Conservation (phyloP, 2,113 vertebrate genomes). For the Mastomys natalensis region DNA sequence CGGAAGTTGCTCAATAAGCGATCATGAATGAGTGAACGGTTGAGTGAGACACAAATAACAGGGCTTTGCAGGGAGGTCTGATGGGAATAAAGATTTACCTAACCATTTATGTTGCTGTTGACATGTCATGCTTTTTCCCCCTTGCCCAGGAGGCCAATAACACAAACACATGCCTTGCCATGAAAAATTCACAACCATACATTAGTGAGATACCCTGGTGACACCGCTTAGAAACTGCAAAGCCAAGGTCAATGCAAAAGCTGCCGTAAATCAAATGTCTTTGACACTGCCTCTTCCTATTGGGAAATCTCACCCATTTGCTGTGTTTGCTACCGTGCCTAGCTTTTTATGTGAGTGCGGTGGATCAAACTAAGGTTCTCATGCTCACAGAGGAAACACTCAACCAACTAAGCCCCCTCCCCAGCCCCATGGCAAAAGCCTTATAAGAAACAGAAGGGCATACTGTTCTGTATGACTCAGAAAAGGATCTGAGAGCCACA, state of each 20-base stretch:
- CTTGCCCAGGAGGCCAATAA: constrained; percentile 72
- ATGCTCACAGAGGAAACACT: neutral
- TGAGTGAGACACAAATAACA: constrained; percentile 65
- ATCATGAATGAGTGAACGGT: constrained; percentile 59
- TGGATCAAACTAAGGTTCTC: neutral
- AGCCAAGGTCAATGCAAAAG: constrained; percentile 84
- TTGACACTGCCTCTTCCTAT: constrained; percentile 75
- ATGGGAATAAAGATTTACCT: constrained; percentile 74
- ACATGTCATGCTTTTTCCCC: constrained; percentile 49
- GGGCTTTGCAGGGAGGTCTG: constrained; percentile 50
- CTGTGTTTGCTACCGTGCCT: neutral
- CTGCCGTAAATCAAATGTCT: constrained; percentile 85
- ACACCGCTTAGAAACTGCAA: constrained; percentile 82
- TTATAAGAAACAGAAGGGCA: neutral
- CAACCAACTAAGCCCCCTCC: no score
- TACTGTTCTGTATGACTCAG: neutral
- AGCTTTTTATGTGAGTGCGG: neutral
- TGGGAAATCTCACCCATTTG: constrained; percentile 83
- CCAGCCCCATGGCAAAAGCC: neutral
- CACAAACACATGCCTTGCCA: constrained; percentile 63
- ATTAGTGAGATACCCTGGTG: constrained; percentile 80
- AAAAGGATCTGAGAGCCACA: neutral
- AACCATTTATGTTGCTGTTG: constrained; percentile 76
- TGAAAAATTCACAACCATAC: constrained; percentile 73
- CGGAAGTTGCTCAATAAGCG: constrained; percentile 56